Evolutionary conservation across 2,888 invertebrate genomes (phyloP), one percentile per base, ranked within the genome.

Genomic region (Troides aeacus): DNA sequence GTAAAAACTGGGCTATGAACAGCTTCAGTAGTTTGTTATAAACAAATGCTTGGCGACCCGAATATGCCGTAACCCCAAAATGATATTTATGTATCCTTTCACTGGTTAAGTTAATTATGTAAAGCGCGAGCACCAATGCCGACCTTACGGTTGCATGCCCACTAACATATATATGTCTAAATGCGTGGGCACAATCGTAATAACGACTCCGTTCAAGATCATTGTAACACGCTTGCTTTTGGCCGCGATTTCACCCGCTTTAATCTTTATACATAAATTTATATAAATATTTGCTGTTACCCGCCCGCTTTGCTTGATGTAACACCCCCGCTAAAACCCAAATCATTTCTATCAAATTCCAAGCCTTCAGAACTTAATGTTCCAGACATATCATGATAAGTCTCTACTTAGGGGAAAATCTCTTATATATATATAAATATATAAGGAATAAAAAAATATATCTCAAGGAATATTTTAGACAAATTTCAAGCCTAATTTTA

Each of bases 131-230:
- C 17, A 18, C 23, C 56, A 63, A 63, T 53, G 63, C 56, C 63
- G 63, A 62, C 46, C 53, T 53, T 53, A 53, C 53, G n/a, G 18
- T 53, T n/a, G 53, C 53, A n/a, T 53, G 53, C 53, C 21, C 56
- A 56, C 56, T 56, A 10, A 58, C 21, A 58, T 56, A 56, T 60
- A 30, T 42, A 62, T 62, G 50, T 62, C 62, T 42, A 21, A 46
- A 62, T 15, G 23, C 62, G 62, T 42, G 56, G 63, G 50, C 63
- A 50, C 50, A 23, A n/a, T 18, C 10, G 53, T 2, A 56, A 58
- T 12, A 58, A 46, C 63, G 21, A 56, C 56, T 53, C 18, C 63
- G 56, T 64, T 53, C 24, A 30, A 64, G 56, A 64, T 58, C 57
- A 58, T 24, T 58, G 23, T 58, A 56, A 56, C 56, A 58, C 57